Evolutionary conservation across 2,797 vertebrate species (phyloP), one percentile per base, ranked within the genome.

Genomic region (Coccyzus lansbergi): DNA sequence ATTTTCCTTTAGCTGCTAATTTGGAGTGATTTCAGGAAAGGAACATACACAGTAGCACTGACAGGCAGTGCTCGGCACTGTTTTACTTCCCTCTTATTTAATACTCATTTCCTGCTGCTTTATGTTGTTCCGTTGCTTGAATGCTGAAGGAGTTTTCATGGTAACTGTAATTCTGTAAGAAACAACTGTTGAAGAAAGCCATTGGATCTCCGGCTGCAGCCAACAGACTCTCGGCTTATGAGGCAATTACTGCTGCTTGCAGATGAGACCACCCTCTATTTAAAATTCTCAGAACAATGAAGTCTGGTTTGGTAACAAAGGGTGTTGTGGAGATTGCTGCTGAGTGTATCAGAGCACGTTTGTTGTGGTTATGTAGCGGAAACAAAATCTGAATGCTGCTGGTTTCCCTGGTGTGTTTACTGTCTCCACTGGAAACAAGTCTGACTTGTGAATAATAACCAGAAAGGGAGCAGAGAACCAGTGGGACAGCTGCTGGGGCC

Each of bases 371-470:
- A 31, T 84, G 72, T 49, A 88, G 85, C 77, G 94, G 81, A 90
- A 93, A 90, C 81, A 90, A 93, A 95, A 88, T 53, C 76, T 67
- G 44, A 88, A 94, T 87, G 48, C 65, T 93, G 62, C 82, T 86
- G 42, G 36, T 88, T 91, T 84, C 82, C 74, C 48, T 74, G 15
- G 40, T 75, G 31, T 96, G 94, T 97, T 98, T 97, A 94, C 95
- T 69, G 95, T 97, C 81, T 94, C 95, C 91, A 58, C 52, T 96
- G 94, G 97, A 95, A 96, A 97, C 68, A 28, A 84, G 25, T 70
- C 93, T 58, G 65, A n/a, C 86, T 91, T 88, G 84, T 94, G 93
- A 97, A 87, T 96, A 95, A 89, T 90, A 56, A 83, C 19, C 22
- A 59, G 80, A 82, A 85, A 83, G 74, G 83, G 62, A 94, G 77